phyloP scores from a whole-genome alignment of 2,113 vertebrate genomes.

The Cacatua alba region DNA sequence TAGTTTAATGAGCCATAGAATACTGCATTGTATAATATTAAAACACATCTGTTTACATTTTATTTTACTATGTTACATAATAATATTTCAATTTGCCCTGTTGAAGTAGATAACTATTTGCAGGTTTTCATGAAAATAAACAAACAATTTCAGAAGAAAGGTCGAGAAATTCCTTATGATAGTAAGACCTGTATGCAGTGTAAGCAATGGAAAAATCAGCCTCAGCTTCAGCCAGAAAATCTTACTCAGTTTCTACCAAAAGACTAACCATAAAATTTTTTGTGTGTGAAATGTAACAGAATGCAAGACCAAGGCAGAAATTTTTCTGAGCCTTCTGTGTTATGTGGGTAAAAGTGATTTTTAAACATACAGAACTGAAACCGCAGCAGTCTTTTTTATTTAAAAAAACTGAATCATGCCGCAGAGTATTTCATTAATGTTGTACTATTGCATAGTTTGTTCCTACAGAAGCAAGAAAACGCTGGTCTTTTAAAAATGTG shows the following conservation, averaged over 20 bases:
- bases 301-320: neutral
- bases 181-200: neutral
- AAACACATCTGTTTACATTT: conserved; percentile 66
- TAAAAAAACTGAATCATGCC: neutral
- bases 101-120: neutral
- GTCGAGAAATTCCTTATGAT: neutral
- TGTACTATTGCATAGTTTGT: neutral
- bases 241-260: neutral
- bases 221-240: neutral
- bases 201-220: neutral
- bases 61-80: conserved; percentile 44
- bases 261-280: neutral
- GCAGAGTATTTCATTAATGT: neutral
- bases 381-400: neutral
- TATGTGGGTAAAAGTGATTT: neutral
- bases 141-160: neutral
- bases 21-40: conserved; percentile 49
- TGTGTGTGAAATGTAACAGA: neutral
- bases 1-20: conserved; percentile 63
- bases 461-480: neutral
- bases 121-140: conserved; percentile 22
- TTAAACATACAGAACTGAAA: neutral
- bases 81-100: conserved; percentile 45
- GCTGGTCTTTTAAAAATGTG: neutral
- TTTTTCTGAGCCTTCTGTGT: neutral